phyloP scores from a whole-genome alignment of 2,888 invertebrate species.

The Sympetrum striolatum region DNA sequence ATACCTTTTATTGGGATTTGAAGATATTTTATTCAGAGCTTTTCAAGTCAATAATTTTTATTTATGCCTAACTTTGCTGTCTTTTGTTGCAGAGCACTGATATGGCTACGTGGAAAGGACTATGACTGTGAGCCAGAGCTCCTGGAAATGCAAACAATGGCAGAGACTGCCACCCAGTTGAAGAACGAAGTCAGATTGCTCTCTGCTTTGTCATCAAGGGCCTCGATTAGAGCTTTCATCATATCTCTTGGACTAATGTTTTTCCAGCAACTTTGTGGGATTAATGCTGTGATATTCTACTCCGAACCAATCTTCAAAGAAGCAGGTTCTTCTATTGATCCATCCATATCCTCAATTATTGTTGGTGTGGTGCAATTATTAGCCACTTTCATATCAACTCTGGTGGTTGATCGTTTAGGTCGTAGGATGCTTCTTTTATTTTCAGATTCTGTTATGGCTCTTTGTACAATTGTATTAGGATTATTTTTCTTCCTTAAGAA shows the following conservation, averaged over 20 bases:
- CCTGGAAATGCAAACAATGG: slow-evolving; percentile 65
- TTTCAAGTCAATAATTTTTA: too few relatives aligned
- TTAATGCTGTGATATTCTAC: slow-evolving; percentile 85
- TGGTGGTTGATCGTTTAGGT: slow-evolving; percentile 82
- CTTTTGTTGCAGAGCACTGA: slow-evolving; percentile 60
- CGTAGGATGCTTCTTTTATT: slow-evolving; percentile 76
- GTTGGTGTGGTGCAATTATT: slow-evolving; percentile 84
- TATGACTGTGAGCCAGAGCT: slow-evolving; percentile 74
- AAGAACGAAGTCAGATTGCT: slow-evolving; percentile 63
- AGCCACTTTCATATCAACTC: slow-evolving; percentile 75
- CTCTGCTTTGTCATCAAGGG: slow-evolving; percentile 61
- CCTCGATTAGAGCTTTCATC: slow-evolving; percentile 70
- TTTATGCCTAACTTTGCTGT: not conserved
- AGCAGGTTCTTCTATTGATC: slow-evolving; percentile 67
- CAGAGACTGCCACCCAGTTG: slow-evolving; percentile 61
- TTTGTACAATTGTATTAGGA: slow-evolving; percentile 74
- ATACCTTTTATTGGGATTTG: too few relatives aligned
- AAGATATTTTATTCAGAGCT: too few relatives aligned
- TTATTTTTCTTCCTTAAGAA: slow-evolving; percentile 67
- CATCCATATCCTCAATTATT: slow-evolving; percentile 74
- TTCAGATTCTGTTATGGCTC: slow-evolving; percentile 74
- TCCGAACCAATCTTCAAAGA: slow-evolving; percentile 75
- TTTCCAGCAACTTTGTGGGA: slow-evolving; percentile 86
- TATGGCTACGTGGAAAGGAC: slow-evolving; percentile 74
- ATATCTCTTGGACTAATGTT: slow-evolving; percentile 84